Evolutionary conservation across 1,140 invertebrate species (phyloP).

Genomic region (Drosophila tristis): DNA sequence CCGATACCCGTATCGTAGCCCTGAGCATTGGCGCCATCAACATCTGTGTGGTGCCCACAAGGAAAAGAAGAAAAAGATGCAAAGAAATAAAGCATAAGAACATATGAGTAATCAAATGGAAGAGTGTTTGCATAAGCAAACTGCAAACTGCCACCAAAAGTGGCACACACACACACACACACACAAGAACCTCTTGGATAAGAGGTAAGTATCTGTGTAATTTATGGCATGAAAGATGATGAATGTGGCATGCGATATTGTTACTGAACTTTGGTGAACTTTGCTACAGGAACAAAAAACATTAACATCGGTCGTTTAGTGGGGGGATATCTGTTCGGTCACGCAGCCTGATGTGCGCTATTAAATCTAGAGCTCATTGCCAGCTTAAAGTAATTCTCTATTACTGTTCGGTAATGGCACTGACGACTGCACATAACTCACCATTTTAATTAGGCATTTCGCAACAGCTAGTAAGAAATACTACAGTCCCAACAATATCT

Average conservation of each 20-base stretch:
- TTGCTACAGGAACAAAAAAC: neutral
- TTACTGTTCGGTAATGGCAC: too few species aligned
- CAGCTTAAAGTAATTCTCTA: too few species aligned
- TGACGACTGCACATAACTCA: too few species aligned
- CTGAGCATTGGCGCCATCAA: slow-evolving; percentile 81
- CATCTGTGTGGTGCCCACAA: slow-evolving; percentile 53
- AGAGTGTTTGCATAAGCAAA: slow-evolving; percentile 43
- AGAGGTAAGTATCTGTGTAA: neutral
- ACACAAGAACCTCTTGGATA: slow-evolving; percentile 21
- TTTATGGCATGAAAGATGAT: slow-evolving; percentile 31
- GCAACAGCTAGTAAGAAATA: too few species aligned
- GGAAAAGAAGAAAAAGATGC: slow-evolving; percentile 5
- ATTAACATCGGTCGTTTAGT: too few species aligned
- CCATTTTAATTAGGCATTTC: too few species aligned
- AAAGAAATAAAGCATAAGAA: slow-evolving; percentile 19
- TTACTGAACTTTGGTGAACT: slow-evolving; percentile 2
- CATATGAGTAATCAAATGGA: slow-evolving; percentile 36
- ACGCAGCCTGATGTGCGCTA: too few species aligned
- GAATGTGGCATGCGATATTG: slow-evolving; percentile 24
- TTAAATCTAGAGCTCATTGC: too few species aligned
- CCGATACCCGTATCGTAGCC: slow-evolving; percentile 84
- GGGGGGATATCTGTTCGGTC: too few species aligned
- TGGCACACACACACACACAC: slow-evolving; percentile 28
- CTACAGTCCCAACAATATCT: too few species aligned
- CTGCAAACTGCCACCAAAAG: slow-evolving; percentile 44